A percentile compares a stretch with the other conserved stretches of the same genome.
phyloP scores from a whole-genome alignment of 1,140 invertebrate species.

The Adoxophyes honmai region DNA sequence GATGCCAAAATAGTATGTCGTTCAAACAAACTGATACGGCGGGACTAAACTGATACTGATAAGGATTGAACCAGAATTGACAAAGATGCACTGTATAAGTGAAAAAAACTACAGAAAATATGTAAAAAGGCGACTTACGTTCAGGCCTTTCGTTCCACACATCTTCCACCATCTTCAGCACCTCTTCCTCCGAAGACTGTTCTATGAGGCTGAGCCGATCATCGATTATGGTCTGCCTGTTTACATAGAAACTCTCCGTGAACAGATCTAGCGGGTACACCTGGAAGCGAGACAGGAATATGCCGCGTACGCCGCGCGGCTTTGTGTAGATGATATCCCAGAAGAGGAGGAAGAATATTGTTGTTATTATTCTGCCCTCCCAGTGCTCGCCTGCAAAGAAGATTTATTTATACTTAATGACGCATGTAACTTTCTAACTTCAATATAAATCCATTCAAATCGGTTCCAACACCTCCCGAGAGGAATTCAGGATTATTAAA shows the following conservation, averaged over 20 bases:
- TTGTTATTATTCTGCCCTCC: constrained; percentile 82
- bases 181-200: constrained; percentile 47
- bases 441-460: too few relatives aligned
- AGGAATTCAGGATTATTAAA: too few relatives aligned
- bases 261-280: constrained; percentile 83
- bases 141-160: constrained; percentile 62
- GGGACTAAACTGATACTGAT: too few relatives aligned
- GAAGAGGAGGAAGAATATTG: constrained; percentile 83
- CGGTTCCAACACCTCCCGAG: too few relatives aligned
- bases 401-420: not conserved
- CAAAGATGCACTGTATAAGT: too few relatives aligned
- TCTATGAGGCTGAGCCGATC: constrained; percentile 72
- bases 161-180: constrained; percentile 53
- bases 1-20: too few relatives aligned
- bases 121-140: too few relatives aligned
- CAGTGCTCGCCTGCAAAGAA: constrained; percentile 78
- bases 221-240: constrained; percentile 79
- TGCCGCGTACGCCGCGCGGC: constrained; percentile 71
- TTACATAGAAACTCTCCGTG: constrained; percentile 80
- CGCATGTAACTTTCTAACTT: too few relatives aligned
- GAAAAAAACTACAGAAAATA: too few relatives aligned
- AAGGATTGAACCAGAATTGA: too few relatives aligned
- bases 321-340: constrained; percentile 87
- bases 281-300: constrained; percentile 83
- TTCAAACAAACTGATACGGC: too few relatives aligned